Conservation (phyloP, 2,888 invertebrate species). For the Meta bourneti region DNA sequence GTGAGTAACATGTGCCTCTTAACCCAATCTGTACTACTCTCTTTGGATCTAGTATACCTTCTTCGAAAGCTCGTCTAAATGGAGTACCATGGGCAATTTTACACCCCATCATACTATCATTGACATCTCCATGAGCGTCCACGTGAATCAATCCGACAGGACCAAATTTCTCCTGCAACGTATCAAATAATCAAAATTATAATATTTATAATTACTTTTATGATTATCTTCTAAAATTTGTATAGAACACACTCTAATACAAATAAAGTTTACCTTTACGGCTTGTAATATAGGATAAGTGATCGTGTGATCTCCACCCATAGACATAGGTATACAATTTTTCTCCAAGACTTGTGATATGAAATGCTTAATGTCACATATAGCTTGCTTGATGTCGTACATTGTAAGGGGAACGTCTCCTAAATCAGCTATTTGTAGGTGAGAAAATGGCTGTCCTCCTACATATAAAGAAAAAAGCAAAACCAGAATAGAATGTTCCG, state of each 20-base stretch:
- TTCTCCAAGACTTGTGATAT: conserved; percentile 78
- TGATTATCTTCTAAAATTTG: background rate
- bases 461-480: background rate
- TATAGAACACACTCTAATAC: background rate
- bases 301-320: conserved; percentile 81
- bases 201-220: background rate
- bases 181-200: background rate
- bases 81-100: conserved; percentile 81
- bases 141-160: conserved; percentile 81
- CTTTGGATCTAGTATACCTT: conserved; percentile 80
- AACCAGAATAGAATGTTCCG: background rate
- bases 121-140: conserved; percentile 81
- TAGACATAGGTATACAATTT: conserved; percentile 80
- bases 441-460: conserved; percentile 21
- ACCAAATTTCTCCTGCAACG: conserved; percentile 80
- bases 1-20: conserved; percentile 79
- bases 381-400: conserved; percentile 80
- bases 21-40: conserved; percentile 81
- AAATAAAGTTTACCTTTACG: conserved; percentile 79
- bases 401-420: conserved; percentile 80
- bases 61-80: conserved; percentile 80
- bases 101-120: conserved; percentile 80
- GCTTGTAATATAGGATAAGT: conserved; percentile 81
- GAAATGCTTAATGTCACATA: conserved; percentile 79
- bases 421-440: conserved; percentile 80